A percentile compares a stretch with the other conserved stretches of the same genome.
These are phyloP conservation scores for Megalopta genalis DNA, from an alignment of 1,140 invertebrate genomes.

Conservation along the genomic window DNA sequence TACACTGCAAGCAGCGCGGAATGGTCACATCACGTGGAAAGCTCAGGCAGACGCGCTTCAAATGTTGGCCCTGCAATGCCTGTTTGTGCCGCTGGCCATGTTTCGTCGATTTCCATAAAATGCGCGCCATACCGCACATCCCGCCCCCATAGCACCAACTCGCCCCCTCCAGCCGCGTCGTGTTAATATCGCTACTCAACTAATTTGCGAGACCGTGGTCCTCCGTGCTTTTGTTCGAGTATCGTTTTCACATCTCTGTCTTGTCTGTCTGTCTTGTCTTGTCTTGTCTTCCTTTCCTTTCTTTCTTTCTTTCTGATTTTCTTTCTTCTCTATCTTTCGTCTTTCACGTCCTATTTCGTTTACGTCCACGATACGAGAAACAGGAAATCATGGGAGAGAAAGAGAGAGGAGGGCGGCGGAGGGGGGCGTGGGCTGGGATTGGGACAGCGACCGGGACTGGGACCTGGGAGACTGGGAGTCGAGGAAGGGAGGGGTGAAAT, in stretches of 20 bases:
- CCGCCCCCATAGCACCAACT: slow-evolving; percentile 80
- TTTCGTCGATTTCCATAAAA: slow-evolving; percentile 79
- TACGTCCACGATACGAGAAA: slow-evolving; percentile 2
- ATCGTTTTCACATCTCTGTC: neutral
- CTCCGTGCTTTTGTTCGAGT: slow-evolving; percentile 10
- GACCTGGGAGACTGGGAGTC: no score
- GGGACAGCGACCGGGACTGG: neutral
- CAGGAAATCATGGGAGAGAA: neutral
- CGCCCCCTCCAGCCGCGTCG: slow-evolving; percentile 54
- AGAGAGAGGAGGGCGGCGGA: slow-evolving; percentile 1
- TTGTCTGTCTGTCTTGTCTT: neutral
- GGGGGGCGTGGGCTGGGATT: neutral
- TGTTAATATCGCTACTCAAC: slow-evolving; percentile 62
- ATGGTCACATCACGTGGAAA: slow-evolving; percentile 79
- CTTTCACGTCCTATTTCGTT: neutral
- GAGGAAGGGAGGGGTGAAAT: neutral
- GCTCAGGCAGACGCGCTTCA: slow-evolving; percentile 80
- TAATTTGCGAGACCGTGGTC: slow-evolving; percentile 37
- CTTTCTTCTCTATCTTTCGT: neutral
- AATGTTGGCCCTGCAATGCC: slow-evolving; percentile 80
- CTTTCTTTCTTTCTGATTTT: no score
- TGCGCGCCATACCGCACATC: slow-evolving; percentile 78
- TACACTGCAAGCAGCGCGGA: slow-evolving; percentile 79
- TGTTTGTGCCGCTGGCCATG: slow-evolving; percentile 80
- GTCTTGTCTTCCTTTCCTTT: no score